Evolutionary conservation across 2,888 invertebrate genomes (phyloP).

Genomic region (Melikaiella ostensackeni): DNA sequence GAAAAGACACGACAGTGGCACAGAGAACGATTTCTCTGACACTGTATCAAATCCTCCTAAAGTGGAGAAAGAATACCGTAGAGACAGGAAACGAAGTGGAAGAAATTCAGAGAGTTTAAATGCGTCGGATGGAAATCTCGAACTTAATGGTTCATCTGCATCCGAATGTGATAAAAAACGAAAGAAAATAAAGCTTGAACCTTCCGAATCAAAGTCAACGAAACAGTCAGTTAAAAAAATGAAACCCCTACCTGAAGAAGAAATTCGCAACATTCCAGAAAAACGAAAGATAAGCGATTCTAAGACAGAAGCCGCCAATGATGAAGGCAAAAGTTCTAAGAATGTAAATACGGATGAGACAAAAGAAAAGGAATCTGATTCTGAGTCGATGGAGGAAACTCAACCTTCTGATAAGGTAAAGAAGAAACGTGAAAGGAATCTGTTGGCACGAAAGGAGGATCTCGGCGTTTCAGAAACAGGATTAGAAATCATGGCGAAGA

Average conservation of each 20-base stretch:
- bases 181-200: not conserved
- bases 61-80: conserved; percentile 24
- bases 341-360: conserved; percentile 37
- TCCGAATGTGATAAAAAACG: not conserved
- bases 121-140: not conserved
- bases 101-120: conserved; percentile 42
- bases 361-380: conserved; percentile 61
- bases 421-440: conserved; percentile 77
- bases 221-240: not conserved
- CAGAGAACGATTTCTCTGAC: conserved; percentile 37
- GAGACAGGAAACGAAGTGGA: conserved; percentile 44
- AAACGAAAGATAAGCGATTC: conserved; percentile 44
- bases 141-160: not conserved
- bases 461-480: conserved; percentile 71
- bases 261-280: conserved; percentile 38
- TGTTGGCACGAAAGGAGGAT: conserved; percentile 68
- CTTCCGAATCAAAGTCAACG: conserved; percentile 58
- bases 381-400: not conserved
- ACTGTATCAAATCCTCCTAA: conserved; percentile 5
- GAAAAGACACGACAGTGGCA: conserved; percentile 15
- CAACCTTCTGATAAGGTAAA: conserved; percentile 56
- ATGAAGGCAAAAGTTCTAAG: not conserved
- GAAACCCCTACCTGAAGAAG: not conserved
- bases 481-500: conserved; percentile 84
- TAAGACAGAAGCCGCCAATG: conserved; percentile 45